phyloP scores from a whole-genome alignment of 2,888 invertebrate genomes.

The Mythimna albipuncta region DNA sequence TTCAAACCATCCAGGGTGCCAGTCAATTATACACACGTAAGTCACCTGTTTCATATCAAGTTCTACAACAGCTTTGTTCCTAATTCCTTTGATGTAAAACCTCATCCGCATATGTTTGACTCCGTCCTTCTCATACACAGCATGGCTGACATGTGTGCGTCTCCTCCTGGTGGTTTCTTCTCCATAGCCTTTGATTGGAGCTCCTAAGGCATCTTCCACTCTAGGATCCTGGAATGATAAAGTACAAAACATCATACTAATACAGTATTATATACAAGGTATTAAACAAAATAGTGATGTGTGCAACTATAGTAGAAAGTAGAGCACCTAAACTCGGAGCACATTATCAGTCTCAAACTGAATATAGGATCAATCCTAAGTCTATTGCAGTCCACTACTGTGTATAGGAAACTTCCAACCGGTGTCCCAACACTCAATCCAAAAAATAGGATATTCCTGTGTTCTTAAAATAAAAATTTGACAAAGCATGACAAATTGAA shows the following conservation, averaged over 20 bases:
- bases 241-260: conserved; percentile 1
- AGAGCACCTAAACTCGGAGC: too few relatives aligned
- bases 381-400: not conserved
- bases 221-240: conserved; percentile 90
- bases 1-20: too few relatives aligned
- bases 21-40: too few relatives aligned
- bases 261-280: not conserved
- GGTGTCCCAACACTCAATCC: not conserved
- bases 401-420: not conserved
- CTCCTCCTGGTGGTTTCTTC: conserved; percentile 96
- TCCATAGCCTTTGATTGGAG: conserved; percentile 97
- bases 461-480: not conserved
- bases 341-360: not conserved
- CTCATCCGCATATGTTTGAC: conserved; percentile 96
- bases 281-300: not conserved
- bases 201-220: conserved; percentile 96
- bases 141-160: conserved; percentile 95
- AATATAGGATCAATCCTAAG: not conserved
- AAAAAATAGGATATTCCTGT: too few relatives aligned
- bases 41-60: conserved; percentile 96
- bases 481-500: not conserved
- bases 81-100: conserved; percentile 96
- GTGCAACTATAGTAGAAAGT: not conserved
- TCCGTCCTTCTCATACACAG: conserved; percentile 94
- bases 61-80: conserved; percentile 95